Percentiles rank a stretch among this genome's conserved stretches.
Conservation (phyloP, 2,888 invertebrate genomes). For the Ischnus inquisitorius region DNA sequence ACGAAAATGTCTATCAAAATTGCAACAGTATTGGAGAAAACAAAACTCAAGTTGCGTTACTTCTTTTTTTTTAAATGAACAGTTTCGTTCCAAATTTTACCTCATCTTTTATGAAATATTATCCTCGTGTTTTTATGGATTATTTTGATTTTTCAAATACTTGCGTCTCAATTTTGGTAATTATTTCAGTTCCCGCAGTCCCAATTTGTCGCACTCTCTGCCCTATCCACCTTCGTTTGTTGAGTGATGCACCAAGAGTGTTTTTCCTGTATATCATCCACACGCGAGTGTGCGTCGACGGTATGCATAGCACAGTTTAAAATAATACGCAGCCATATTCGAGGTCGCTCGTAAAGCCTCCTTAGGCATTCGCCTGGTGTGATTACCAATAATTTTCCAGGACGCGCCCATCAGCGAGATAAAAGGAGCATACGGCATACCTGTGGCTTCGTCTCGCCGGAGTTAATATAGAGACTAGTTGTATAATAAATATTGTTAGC, state of each 20-base stretch:
- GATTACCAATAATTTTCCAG: conserved; percentile 53
- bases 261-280: conserved; percentile 32
- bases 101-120: no score
- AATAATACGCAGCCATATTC: conserved; percentile 43
- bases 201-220: background rate
- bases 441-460: background rate
- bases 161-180: no score
- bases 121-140: background rate
- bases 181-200: background rate
- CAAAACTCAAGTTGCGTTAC: background rate
- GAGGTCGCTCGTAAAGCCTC: conserved; percentile 53
- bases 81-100: background rate
- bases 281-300: background rate
- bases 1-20: no score
- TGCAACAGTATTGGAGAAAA: background rate
- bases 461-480: conserved; percentile 3
- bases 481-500: background rate
- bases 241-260: conserved; percentile 17
- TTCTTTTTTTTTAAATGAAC: background rate
- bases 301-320: conserved; percentile 39
- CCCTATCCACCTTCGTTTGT: conserved; percentile 1
- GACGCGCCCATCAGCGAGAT: conserved; percentile 50
- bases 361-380: conserved; percentile 38
- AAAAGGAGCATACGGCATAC: conserved; percentile 23
- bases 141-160: background rate